Conservation (phyloP, 1,140 invertebrate genomes). For the Dreissena polymorpha region DNA sequence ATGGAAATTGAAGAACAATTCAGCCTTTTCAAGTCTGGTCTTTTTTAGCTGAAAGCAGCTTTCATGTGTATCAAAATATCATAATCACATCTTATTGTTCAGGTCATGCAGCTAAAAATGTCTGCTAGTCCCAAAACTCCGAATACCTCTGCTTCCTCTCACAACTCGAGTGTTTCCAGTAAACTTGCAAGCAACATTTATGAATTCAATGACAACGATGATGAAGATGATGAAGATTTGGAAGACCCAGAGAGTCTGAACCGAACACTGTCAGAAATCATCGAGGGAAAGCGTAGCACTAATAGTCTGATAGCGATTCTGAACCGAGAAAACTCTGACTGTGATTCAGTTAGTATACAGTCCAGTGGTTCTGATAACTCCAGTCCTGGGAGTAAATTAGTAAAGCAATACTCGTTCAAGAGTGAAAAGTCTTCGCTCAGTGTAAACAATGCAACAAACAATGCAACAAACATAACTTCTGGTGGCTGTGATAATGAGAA, state of each 20-base stretch:
- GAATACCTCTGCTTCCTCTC: constrained; percentile 17
- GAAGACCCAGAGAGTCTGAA: constrained; percentile 74
- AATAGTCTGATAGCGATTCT: constrained; percentile 42
- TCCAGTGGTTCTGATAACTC: constrained; percentile 46
- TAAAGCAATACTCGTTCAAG: constrained; percentile 25
- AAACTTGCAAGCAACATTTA: constrained; percentile 54
- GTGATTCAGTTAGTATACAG: constrained; percentile 34
- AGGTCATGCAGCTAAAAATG: constrained; percentile 76
- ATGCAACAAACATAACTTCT: neutral
- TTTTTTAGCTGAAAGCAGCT: too few relatives aligned
- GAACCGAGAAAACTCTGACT: constrained; percentile 47
- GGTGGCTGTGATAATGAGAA: neutral
- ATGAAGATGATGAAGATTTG: constrained; percentile 69
- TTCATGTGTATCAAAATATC: too few relatives aligned
- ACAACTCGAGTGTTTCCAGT: constrained; percentile 54
- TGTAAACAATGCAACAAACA: neutral
- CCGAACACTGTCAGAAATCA: constrained; percentile 73
- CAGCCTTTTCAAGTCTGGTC: too few relatives aligned
- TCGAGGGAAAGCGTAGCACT: constrained; percentile 66
- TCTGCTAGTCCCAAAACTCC: constrained; percentile 50
- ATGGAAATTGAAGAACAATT: too few relatives aligned
- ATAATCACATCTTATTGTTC: constrained; percentile 17
- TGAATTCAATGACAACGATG: constrained; percentile 68
- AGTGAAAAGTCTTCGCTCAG: constrained; percentile 9
- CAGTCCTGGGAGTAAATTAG: constrained; percentile 14